Conservation (phyloP, 2,888 invertebrate genomes). For the Tholera decimalis region DNA sequence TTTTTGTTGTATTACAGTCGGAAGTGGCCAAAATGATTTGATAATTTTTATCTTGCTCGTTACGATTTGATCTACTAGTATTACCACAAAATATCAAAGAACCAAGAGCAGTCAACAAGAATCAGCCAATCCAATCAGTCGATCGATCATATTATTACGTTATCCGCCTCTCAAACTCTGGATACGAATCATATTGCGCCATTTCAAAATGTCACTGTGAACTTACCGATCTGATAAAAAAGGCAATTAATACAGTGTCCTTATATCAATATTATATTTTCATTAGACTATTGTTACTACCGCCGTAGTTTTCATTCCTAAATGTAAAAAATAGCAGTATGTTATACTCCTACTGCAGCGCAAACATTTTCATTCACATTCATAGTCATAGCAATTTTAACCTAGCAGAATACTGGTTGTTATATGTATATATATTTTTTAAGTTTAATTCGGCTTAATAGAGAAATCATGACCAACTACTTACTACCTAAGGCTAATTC, state of each 20-base stretch:
- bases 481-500: no score
- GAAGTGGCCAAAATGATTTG: not conserved
- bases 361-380: no score
- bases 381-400: no score
- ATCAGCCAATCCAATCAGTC: constrained; percentile 27
- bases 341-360: no score
- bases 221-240: not conserved
- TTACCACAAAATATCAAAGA: constrained; percentile 26
- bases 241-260: not conserved
- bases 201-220: not conserved
- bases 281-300: no score
- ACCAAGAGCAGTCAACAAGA: constrained; percentile 24
- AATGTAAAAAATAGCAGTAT: no score
- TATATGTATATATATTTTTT: no score
- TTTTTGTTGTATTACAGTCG: constrained; percentile 4
- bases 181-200: constrained; percentile 3
- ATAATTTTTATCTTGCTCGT: constrained; percentile 15
- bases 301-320: no score
- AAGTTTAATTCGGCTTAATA: no score
- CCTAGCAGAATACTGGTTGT: no score
- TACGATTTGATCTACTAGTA: constrained; percentile 17
- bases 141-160: constrained; percentile 18
- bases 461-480: no score
- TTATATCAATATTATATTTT: not conserved
- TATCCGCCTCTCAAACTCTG: not conserved